phyloP scores from a whole-genome alignment of 1,140 invertebrate genomes.

The Papilio glaucus region DNA sequence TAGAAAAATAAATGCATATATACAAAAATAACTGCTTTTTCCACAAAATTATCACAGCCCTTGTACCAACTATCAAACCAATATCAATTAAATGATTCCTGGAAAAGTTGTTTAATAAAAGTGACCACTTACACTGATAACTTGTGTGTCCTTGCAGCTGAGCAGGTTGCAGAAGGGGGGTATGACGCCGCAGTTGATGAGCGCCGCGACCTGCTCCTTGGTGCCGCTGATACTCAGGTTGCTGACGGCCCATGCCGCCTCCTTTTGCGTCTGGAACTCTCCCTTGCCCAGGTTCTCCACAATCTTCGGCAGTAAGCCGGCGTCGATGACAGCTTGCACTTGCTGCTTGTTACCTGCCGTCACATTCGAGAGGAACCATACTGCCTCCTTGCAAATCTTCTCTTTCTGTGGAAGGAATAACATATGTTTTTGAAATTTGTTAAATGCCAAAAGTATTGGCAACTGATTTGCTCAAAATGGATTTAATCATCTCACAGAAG shows the following conservation, averaged over 20 bases:
- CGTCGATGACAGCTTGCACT: slow-evolving; percentile 98
- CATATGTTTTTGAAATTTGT: background rate
- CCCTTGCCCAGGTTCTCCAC: slow-evolving; percentile 96
- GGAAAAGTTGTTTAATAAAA: background rate
- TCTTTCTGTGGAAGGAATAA: slow-evolving; percentile 77
- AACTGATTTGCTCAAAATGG: no score
- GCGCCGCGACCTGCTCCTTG: slow-evolving; percentile 92
- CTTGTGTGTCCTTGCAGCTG: slow-evolving; percentile 95
- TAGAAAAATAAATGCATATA: no score
- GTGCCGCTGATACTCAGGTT: slow-evolving; percentile 99
- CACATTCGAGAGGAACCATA: slow-evolving; percentile 99
- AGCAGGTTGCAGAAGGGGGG: slow-evolving; percentile 95
- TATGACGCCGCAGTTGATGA: slow-evolving; percentile 95
- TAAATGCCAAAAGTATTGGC: background rate
- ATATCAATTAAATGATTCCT: no score
- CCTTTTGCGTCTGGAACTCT: slow-evolving; percentile 99
- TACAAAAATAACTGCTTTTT: no score
- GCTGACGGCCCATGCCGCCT: slow-evolving; percentile 99
- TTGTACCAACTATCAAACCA: no score
- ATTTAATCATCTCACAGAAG: no score
- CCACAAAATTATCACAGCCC: no score
- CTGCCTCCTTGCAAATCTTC: slow-evolving; percentile 95
- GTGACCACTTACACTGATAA: slow-evolving; percentile 83
- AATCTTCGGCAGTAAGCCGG: slow-evolving; percentile 96
- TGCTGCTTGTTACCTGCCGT: slow-evolving; percentile 98